These are phyloP conservation scores for Pharmacophagus antenor DNA, from an alignment of 2,888 invertebrate genomes.

Conservation along the genomic window DNA sequence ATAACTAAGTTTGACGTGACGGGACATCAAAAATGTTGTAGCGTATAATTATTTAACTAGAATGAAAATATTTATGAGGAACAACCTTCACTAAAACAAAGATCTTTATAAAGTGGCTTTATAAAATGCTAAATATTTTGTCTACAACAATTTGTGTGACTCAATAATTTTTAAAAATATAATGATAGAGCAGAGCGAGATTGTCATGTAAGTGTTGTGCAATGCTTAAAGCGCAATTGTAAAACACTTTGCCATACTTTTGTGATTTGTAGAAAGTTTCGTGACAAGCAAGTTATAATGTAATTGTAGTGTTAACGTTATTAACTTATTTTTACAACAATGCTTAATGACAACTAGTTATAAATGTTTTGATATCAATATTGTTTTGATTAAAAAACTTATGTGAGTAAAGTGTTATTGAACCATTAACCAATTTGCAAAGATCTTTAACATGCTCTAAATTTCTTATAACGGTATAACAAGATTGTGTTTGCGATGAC, in stretches of 20 bases:
- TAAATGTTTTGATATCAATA: no score
- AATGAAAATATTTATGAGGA: no score
- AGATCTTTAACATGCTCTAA: conserved; percentile 15
- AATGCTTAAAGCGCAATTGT: conserved; percentile 53
- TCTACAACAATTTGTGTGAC: background rate
- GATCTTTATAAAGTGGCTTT: background rate
- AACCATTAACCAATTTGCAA: no score
- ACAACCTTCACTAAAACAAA: background rate
- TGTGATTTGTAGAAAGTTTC: conserved; percentile 40
- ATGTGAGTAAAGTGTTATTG: no score
- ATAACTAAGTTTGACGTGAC: no score
- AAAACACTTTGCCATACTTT: conserved; percentile 43
- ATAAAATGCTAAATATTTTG: background rate
- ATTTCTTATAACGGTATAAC: conserved; percentile 10
- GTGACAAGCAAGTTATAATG: conserved; percentile 5
- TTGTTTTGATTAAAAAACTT: no score
- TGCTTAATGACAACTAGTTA: no score
- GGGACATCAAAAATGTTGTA: no score
- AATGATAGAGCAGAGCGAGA: conserved; percentile 41
- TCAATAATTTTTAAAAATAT: conserved; percentile 37
- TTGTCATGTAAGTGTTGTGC: conserved; percentile 43
- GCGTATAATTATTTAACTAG: no score
- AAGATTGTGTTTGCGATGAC: conserved; percentile 29
- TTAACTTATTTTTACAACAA: background rate
- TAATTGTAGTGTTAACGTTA: background rate